Evolutionary conservation across 2,888 invertebrate species (phyloP), one percentile per base, ranked within the genome.

Genomic region (Nasonia oneida): DNA sequence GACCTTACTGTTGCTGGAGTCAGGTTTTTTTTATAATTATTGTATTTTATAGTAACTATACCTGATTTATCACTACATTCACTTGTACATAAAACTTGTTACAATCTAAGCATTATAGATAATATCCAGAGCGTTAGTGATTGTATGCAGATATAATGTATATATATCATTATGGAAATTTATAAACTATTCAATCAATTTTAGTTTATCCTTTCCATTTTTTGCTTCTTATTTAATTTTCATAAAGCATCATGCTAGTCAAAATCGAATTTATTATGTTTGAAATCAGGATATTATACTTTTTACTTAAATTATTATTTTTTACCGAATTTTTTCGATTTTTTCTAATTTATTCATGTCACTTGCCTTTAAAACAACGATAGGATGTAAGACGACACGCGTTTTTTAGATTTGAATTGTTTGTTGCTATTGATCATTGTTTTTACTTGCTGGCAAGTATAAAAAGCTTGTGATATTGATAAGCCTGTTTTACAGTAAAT

Each of bases 51-150:
- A 78, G 77, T 37, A 67, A 81, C 64, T 75, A 73, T 87, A 83
- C 73, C 42, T 77, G 23, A 33, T 70, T 42, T 82, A 8, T 81
- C 80, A 80, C 47, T 61, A 37, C 29, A 5, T 83, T 82, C 42
- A 67, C 33, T 77, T 87, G 86, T 87, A 87, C 70, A 87, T 87
- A 87, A 86, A 86, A 64, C 14, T 76, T 83, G 70, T 81, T 83
- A 77, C 15, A 77, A 81, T 83, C 2, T 70, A 80, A 53, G 53
- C 23, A 79, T 78, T 86, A 78, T 84, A 82, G 67, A 61, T 61
- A 78, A 64, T 74, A 70, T 42, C 12, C 42, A 70, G 29, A 81
- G 71, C 29, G 67, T 74, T 74, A 75, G 64, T 78, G 70, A 64
- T 23, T 10, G 37, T 71, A 79, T 80, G 42, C 37, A 86, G 64